A percentile compares a stretch with the other conserved stretches of the same genome.
These are phyloP conservation scores for Manis javanica DNA, from an alignment of 2,797 vertebrate genomes.

Conservation along the genomic window DNA sequence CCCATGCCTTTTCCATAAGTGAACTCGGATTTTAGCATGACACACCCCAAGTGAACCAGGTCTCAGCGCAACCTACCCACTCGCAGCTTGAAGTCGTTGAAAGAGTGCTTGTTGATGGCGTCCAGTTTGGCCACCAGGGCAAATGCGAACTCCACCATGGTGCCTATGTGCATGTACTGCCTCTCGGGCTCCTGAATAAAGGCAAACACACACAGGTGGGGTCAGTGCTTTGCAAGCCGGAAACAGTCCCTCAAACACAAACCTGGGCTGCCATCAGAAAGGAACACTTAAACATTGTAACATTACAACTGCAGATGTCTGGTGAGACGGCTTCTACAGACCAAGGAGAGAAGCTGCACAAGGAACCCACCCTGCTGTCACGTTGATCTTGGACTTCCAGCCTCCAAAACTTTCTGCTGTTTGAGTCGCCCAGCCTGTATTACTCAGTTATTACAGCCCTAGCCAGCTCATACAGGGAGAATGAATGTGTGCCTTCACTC, in stretches of 20 bases:
- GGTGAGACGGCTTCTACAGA: fast-evolving
- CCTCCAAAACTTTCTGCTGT: neutral
- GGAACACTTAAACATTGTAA: fast-evolving
- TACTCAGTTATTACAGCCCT: too few relatives aligned
- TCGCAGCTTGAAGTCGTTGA: conserved; percentile 97
- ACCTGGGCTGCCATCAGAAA: fast-evolving
- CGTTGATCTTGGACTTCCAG: neutral
- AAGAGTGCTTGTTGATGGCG: conserved; percentile 98
- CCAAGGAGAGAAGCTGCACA: neutral
- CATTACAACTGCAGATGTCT: fast-evolving
- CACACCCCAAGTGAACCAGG: too few relatives aligned
- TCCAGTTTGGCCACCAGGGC: conserved; percentile 96
- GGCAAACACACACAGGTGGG: neutral
- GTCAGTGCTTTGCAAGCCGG: neutral
- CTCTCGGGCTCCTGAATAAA: conserved; percentile 93
- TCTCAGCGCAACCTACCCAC: conserved; percentile 89
- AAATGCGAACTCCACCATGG: conserved; percentile 98
- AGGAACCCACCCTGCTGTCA: fast-evolving
- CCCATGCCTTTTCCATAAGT: fast-evolving
- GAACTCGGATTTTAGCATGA: too few relatives aligned
- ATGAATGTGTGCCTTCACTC: neutral
- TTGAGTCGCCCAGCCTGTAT: fast-evolving
- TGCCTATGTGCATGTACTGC: conserved; percentile 98
- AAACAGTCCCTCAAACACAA: fast-evolving
- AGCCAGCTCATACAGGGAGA: fast-evolving